Base-by-base conservation (phyloP, 1,140 invertebrate genomes). In the Mamestra configurata region DNA sequence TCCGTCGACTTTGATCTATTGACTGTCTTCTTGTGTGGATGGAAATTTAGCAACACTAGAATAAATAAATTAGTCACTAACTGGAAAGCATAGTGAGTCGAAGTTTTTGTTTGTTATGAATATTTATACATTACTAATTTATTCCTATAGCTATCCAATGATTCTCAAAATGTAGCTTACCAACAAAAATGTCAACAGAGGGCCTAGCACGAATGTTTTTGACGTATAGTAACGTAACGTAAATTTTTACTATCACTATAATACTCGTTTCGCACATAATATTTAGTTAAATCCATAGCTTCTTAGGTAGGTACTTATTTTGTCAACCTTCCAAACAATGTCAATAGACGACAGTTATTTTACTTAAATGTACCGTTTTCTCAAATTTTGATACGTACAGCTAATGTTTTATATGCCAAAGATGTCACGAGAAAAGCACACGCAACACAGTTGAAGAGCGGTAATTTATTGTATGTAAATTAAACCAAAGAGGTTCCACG, bases 41-140 rank as follows among this genome's bases (percentile, higher is more conserved):
- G 95, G 5, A 95, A 85, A 87, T 95, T 94, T 75, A 95, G 82
- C 61, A 95, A 82, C 31, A 96, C 95, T 95, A 79, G 66, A 93
- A 93, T 6, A 49, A 76, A 83, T 20, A 68, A 18, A 24, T 70
- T 27, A 13, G 18, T 20, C 20, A 31, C 13, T 7, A 27, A 70
- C 7, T 70, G 0, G 35, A n/a, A 70, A 49, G 1, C 13, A 31
- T n/a, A 46, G 18, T 49, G 37, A 49, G n/a, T 49, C 59, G 51
- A 0, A 51, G 61, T 40, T 20, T 8, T 40, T 0, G 31, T 37
- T n/a, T n/a, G 0, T 13, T 43, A 7, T 31, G 27, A 31, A 31
- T 31, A 31, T 31, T 31, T 5, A 31, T 31, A 3, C 27, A 31
- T 31, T n/a, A n/a, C n/a, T n/a, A n/a, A n/a, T n/a, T n/a, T n/a